Conservation (phyloP, 53 echinoderm and acorn worm genomes). For the Paracentrotus lividus region DNA sequence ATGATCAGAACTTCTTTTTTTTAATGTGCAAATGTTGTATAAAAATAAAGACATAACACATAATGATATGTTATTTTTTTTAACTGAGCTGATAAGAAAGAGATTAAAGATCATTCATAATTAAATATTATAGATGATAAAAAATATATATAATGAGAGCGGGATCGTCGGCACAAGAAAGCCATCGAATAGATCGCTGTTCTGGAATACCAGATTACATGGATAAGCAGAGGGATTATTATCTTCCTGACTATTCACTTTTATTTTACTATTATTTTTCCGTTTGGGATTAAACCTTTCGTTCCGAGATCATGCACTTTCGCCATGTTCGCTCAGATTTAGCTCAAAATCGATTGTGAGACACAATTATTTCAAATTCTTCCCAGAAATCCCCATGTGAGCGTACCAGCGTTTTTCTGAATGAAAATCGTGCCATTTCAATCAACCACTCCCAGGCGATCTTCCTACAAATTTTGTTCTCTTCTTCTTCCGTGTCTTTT, state of each 20-base stretch:
- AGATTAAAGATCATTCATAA: too few species aligned
- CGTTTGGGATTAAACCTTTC: not conserved
- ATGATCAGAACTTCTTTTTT: too few species aligned
- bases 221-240: not conserved
- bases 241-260: not conserved
- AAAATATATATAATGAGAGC: too few species aligned
- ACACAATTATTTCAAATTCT: constrained; percentile 63
- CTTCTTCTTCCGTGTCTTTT: constrained; percentile 38
- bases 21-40: too few species aligned
- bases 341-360: constrained; percentile 22
- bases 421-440: constrained; percentile 68
- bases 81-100: too few species aligned
- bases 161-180: too few species aligned
- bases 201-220: not conserved
- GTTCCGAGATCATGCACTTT: constrained; percentile 47
- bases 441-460: constrained; percentile 1
- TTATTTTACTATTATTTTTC: not conserved
- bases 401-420: constrained; percentile 23
- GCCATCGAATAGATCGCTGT: too few species aligned
- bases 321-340: not conserved
- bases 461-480: constrained; percentile 24
- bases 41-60: too few species aligned
- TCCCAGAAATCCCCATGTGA: constrained; percentile 24
- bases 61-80: too few species aligned
- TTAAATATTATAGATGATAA: too few species aligned